Base-by-base conservation (phyloP, 2,888 invertebrate genomes). In the Caenorhabditis doughertyi region DNA sequence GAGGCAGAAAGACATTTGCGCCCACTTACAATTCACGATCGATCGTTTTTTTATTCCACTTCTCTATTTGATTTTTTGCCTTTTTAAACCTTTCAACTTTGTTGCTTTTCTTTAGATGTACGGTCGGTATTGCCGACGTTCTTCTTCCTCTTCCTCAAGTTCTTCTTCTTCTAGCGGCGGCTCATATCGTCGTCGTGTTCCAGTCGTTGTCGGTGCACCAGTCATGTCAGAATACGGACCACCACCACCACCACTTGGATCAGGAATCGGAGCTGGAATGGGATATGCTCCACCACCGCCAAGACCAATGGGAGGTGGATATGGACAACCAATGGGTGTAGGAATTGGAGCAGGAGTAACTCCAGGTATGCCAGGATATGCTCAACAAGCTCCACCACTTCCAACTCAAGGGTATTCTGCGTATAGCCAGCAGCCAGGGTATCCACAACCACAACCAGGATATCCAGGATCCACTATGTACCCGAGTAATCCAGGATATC, bases 111-210 rank as follows among this genome's bases (percentile, higher is more conserved):
- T 67, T 51, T 32, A 68, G 68, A 79, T 79, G 79, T 79, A 79
- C 79, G 79, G 79, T 56, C 79, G 79, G 35, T 21, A 53, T 55
- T 79, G 56, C 79, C 49, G 65, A 16, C 68, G 76, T 42, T 58
- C 58, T 44, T 74, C 74, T 49, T 79, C 79, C 16, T 79, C 79
- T 25, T 79, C 79, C 49, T 76, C 76, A 35, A 79, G 79, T 56
- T 77, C 77, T 53, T 77, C 64, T 44, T 64, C 65, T 49, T 65
- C 77, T 47, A 64, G 73, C 39, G 56, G 62, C 79, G 70, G 64
- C 27, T 71, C 70, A 29, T 79, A 47, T 62, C 70, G 79, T 62
- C 70, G 79, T 44, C 55, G 70, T 35, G 49, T 53, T 32, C 79
- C 55, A 32, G 13, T 77, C 9, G 77, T 53, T 7, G 5, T 53